Conservation (phyloP, 2,797 vertebrate species). For the Ctenosaura bakeri region DNA sequence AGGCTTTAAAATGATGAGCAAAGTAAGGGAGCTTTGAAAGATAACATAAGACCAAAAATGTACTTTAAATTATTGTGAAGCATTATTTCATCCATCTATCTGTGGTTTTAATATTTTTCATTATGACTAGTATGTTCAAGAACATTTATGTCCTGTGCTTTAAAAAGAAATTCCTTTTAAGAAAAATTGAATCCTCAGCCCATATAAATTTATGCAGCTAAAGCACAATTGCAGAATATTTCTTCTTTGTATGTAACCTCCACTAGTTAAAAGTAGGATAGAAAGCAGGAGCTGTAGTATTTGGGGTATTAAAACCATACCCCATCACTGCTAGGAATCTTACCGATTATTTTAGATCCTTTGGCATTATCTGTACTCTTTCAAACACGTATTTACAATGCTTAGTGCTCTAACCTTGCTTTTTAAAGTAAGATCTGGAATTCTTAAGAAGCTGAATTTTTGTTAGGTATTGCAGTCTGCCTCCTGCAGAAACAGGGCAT, state of each 20-base stretch:
- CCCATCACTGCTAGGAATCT: not conserved
- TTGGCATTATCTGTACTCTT: not conserved
- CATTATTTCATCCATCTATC: conserved; percentile 46
- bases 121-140: conserved; percentile 2
- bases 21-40: conserved; percentile 85
- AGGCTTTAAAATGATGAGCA: conserved; percentile 99
- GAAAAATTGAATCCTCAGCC: not conserved
- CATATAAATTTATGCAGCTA: not conserved
- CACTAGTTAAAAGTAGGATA: not conserved
- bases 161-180: no score
- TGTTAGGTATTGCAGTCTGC: not conserved
- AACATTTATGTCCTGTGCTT: no score
- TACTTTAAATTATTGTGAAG: not conserved
- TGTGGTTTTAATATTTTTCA: not conserved
- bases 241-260: not conserved
- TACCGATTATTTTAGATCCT: no score
- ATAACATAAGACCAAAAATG: conserved; percentile 4
- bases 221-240: not conserved
- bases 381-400: not conserved
- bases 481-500: not conserved
- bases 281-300: not conserved
- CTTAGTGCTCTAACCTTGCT: not conserved
- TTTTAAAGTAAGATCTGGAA: not conserved
- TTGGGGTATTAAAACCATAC: not conserved
- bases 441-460: not conserved